A percentile compares a stretch with the other conserved stretches of the same genome.
phyloP scores from a whole-genome alignment of 2,113 vertebrate species.

The Callopanchax toddi region DNA sequence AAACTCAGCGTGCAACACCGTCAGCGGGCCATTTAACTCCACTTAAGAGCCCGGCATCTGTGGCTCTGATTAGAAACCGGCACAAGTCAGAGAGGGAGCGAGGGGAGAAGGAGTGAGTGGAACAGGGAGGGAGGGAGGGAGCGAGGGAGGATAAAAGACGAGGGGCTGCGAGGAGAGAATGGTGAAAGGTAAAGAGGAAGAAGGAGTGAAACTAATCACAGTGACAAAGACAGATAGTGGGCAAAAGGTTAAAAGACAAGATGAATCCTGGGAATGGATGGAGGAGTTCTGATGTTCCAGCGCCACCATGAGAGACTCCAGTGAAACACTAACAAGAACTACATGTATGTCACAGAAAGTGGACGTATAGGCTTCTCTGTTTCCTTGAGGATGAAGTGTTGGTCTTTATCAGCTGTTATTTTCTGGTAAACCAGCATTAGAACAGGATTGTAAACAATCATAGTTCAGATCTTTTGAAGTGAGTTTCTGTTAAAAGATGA shows the following conservation, averaged over 20 bases:
- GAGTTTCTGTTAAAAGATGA: too few species aligned
- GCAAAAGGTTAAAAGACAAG: background rate
- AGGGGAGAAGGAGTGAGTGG: slow-evolving; percentile 27
- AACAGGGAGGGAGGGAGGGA: slow-evolving; percentile 32
- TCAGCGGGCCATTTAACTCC: slow-evolving; percentile 84
- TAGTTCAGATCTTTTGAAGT: too few species aligned
- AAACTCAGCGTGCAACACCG: slow-evolving; percentile 73
- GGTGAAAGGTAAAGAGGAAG: background rate
- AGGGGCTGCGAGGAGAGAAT: slow-evolving; percentile 31
- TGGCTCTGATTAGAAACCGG: slow-evolving; percentile 64
- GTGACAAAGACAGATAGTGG: slow-evolving; percentile 3
- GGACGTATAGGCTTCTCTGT: too few species aligned
- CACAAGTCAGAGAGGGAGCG: slow-evolving; percentile 57
- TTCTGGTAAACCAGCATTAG: too few species aligned
- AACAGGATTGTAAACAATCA: too few species aligned
- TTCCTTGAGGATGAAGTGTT: background rate
- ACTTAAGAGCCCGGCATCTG: slow-evolving; percentile 72
- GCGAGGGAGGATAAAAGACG: slow-evolving; percentile 36
- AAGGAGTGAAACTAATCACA: slow-evolving; percentile 4
- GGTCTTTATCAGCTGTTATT: too few species aligned
- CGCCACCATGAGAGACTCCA: background rate
- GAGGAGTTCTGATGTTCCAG: background rate
- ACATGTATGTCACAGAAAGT: background rate
- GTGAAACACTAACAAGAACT: background rate
- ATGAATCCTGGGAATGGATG: background rate